Evolutionary conservation across 2,888 invertebrate species (phyloP), one percentile per base, ranked within the genome.

Genomic region (Bimastos eiseni): DNA sequence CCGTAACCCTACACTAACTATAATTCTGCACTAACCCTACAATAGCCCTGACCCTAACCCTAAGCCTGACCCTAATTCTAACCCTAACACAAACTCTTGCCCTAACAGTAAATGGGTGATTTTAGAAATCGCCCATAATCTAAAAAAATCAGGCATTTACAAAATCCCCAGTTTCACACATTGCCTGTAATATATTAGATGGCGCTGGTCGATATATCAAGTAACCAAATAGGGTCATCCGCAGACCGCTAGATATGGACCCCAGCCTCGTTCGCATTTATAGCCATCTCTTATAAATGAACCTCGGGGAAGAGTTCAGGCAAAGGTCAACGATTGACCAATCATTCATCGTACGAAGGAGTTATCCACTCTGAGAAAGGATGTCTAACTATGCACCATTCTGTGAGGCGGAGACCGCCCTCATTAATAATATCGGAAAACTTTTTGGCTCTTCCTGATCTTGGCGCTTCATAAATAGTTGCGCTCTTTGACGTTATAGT

Each of bases 311-410:
- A 70, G 70, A 70, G 70, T 70, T 70, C 24, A 24, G 3, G 55
- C 55, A 55, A 55, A 55, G 55, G 55, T 55, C 70, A 70, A n/a
- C 70, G 70, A n/a, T 70, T 70, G 70, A 70, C 70, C 70, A n/a
- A 70, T 70, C 8, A 11, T 30, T 70, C 70, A 70, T 49, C n/a
- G 70, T 70, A 13, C 30, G 70, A 11, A 30, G 70, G n/a, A 24
- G 49, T 21, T 24, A 70, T n/a, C 30, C n/a, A 49, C 6, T 4
- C 30, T 4, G 55, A 30, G 70, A n/a, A 17, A n/a, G 30, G 55
- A 55, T 55, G 8, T 24, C 55, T 4, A 44, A 19, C 15, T 5
- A 17, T 24, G 55, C 55, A 55, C 8, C n/a, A n/a, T n/a, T 44
- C 55, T 30, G 24, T 30, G 30, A 55, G 55, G 24, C 30, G 24